Base-by-base conservation (phyloP, 2,113 vertebrate species). In the Xenopus tropicalis region DNA sequence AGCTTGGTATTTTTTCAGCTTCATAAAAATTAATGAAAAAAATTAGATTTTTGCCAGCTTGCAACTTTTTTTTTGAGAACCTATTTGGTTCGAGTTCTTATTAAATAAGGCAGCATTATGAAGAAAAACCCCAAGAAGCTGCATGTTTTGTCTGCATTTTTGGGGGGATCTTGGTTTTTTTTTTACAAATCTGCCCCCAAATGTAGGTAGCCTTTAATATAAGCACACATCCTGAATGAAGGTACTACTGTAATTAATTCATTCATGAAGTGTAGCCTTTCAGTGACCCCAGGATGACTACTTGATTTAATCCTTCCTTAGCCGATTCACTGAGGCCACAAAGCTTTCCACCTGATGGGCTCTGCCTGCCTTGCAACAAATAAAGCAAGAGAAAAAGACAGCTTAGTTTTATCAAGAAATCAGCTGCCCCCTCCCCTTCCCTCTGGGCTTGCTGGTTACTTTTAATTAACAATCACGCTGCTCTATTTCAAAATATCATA, bases 201-300 rank as follows among this genome's bases (percentile, higher is more conserved):
- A 37, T 9, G 6, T 37, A 37, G 29, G 29, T 37, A 37, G 10
- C 29, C 6, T 37, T 37, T 37, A 37, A 37, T 37, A 37, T 37
- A 37, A 37, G 10, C 29, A 37, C 29, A 37, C 5, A 37, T 37
- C 5, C 10, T 37, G 29, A 37, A 37, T 37, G 29, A 37, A 9
- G 10, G 29, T 37, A 37, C 29, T 37, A 87, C 83, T 79, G 66
- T 64, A 81, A 82, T 85, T 81, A 85, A 82, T 80, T 82, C 79
- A 81, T 81, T 85, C 80, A 82, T 84, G 81, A 72, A 81, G 78
- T 71, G 80, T 85, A 81, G 85, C 84, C 85, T 84, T 72, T 79
- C 78, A 1, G 0, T 83, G 85, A 88, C 82, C 85, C 71, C 71
- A 67, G 78, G 59, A 70, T 17, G 42, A 22, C 65, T 0, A 77